Conservation (phyloP, 2,113 vertebrate species). For the Notothenia coriiceps region DNA sequence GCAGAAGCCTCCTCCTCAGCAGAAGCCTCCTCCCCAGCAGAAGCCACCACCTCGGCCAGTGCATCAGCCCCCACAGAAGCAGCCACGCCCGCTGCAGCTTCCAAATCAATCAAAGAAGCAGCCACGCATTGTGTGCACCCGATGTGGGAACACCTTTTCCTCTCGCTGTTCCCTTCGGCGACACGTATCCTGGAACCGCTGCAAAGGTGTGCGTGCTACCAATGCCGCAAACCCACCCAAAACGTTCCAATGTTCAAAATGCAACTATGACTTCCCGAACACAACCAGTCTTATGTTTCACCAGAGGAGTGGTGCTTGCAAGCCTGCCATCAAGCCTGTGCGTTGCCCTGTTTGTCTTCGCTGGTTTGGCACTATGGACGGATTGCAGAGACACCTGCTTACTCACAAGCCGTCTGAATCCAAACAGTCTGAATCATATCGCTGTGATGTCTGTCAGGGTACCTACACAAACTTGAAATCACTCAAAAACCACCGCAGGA, state of each 20-base stretch:
- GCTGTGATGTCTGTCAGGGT: slow-evolving; percentile 82
- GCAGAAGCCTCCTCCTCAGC: slow-evolving; percentile 20
- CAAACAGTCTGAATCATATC: slow-evolving; percentile 61
- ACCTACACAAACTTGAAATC: slow-evolving; percentile 79
- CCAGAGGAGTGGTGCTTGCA: slow-evolving; percentile 79
- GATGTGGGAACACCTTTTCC: slow-evolving; percentile 82
- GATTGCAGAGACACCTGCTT: slow-evolving; percentile 83
- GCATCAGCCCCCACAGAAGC: slow-evolving; percentile 54
- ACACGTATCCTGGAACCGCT: slow-evolving; percentile 80
- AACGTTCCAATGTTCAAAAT: slow-evolving; percentile 77
- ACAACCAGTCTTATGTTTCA: slow-evolving; percentile 79
- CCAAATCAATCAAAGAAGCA: slow-evolving; percentile 47
- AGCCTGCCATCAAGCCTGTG: slow-evolving; percentile 79
- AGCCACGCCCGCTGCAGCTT: slow-evolving; percentile 4
- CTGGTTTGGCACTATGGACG: slow-evolving; percentile 81
- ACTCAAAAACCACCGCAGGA: slow-evolving; percentile 83
- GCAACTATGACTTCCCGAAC: slow-evolving; percentile 79
- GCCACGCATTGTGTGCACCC: slow-evolving; percentile 69
- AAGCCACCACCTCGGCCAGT: slow-evolving; percentile 20
- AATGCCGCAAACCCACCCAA: slow-evolving; percentile 56
- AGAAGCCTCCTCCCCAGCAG: slow-evolving; percentile 11
- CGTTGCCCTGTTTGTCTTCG: slow-evolving; percentile 82
- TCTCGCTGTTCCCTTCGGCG: slow-evolving; percentile 75
- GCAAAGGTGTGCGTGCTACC: slow-evolving; percentile 66
- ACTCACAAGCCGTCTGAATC: slow-evolving; percentile 77